Conservation (phyloP, 1,140 invertebrate genomes). For the Zaprionus tsacasi region DNA sequence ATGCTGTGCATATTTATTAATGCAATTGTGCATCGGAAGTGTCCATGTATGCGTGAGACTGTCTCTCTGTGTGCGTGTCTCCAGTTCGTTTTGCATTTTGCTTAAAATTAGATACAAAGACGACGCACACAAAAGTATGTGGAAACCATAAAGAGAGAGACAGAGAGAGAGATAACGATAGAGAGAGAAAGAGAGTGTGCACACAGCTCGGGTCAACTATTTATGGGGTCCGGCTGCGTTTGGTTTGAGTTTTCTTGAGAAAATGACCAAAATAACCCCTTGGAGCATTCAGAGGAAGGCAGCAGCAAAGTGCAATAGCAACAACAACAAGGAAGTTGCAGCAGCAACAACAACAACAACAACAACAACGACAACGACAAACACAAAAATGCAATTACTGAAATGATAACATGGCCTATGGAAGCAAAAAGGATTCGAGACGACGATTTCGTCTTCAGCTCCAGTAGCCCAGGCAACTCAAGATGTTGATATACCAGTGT, state of each 20-base stretch:
- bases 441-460: constrained; percentile 62
- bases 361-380: constrained; percentile 68
- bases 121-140: constrained; percentile 21
- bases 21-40: constrained; percentile 34
- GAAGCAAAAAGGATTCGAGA: constrained; percentile 64
- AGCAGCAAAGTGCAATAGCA: constrained; percentile 63
- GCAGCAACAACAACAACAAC: constrained; percentile 32
- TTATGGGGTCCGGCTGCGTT: constrained; percentile 50
- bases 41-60: constrained; percentile 12
- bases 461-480: constrained; percentile 60
- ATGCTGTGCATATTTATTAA: constrained; percentile 75
- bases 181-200: neutral
- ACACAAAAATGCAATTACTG: constrained; percentile 81
- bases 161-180: neutral
- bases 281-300: constrained; percentile 60
- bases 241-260: constrained; percentile 78
- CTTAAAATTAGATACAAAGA: constrained; percentile 59
- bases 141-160: neutral
- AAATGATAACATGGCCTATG: constrained; percentile 81
- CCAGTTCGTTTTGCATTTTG: constrained; percentile 17
- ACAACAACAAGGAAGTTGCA: constrained; percentile 16
- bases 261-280: constrained; percentile 73
- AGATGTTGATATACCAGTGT: constrained; percentile 62
- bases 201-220: constrained; percentile 54
- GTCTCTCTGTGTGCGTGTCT: constrained; percentile 9